Percentiles rank a stretch among this genome's conserved stretches.
These are phyloP conservation scores for Taenaris catops DNA, from an alignment of 2,888 invertebrate species.

Conservation along the genomic window DNA sequence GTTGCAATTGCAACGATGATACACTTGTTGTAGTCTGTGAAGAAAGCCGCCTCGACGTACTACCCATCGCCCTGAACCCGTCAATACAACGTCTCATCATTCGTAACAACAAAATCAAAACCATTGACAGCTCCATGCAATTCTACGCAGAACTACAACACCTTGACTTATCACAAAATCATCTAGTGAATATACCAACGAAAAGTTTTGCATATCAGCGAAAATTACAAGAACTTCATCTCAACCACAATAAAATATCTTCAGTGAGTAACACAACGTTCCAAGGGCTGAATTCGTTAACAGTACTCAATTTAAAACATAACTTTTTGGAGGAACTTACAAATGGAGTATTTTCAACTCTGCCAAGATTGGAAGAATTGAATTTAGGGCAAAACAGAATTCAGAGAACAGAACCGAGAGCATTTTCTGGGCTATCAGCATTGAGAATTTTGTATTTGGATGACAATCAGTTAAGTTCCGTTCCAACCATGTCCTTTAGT, in stretches of 20 bases:
- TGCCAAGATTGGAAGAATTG: conserved; percentile 89
- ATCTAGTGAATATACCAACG: conserved; percentile 89
- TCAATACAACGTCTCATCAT: conserved; percentile 92
- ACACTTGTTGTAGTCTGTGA: conserved; percentile 92
- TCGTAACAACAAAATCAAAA: conserved; percentile 92
- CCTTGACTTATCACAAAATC: conserved; percentile 91
- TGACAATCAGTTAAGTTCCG: conserved; percentile 88
- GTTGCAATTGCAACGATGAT: conserved; percentile 94
- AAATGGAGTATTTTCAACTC: conserved; percentile 85
- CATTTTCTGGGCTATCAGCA: conserved; percentile 88
- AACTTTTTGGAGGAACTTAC: conserved; percentile 90
- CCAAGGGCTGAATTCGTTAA: conserved; percentile 86
- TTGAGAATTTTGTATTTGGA: conserved; percentile 90
- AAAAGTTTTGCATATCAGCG: conserved; percentile 90
- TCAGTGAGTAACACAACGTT: conserved; percentile 89
- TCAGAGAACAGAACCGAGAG: conserved; percentile 86
- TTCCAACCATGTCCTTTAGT: conserved; percentile 87
- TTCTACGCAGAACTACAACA: conserved; percentile 93
- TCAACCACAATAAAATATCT: conserved; percentile 92
- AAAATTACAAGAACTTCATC: conserved; percentile 89
- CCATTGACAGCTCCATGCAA: conserved; percentile 93
- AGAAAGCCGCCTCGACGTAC: conserved; percentile 91
- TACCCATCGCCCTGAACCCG: conserved; percentile 95
- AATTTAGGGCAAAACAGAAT: conserved; percentile 93
- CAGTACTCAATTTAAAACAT: conserved; percentile 89